Evolutionary conservation across 2,888 invertebrate species (phyloP).

Genomic region (Galerucella calmariensis): DNA sequence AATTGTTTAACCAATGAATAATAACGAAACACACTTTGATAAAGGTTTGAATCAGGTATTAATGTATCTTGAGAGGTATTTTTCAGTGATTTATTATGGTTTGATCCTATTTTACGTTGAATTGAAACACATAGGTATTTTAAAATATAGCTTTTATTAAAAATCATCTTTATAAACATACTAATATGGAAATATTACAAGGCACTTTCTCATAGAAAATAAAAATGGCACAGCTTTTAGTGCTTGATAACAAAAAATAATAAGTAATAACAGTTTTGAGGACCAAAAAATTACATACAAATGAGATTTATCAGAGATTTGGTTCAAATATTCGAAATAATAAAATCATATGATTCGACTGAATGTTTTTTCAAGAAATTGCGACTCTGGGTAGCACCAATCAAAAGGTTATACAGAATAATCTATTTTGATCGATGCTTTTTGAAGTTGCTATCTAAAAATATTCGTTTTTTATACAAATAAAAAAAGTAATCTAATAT

Average conservation of each 20-base stretch:
- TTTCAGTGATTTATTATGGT: too few relatives aligned
- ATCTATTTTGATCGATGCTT: neutral
- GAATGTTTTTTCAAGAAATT: neutral
- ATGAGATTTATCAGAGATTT: slow-evolving; percentile 54
- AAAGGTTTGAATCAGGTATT: too few relatives aligned
- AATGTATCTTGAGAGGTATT: too few relatives aligned
- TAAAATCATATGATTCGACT: slow-evolving; percentile 48
- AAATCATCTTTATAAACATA: slow-evolving; percentile 59
- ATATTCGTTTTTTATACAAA: slow-evolving; percentile 41
- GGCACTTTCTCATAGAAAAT: slow-evolving; percentile 56
- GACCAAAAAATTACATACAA: slow-evolving; percentile 51
- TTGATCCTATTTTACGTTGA: too few relatives aligned
- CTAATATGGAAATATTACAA: slow-evolving; percentile 57
- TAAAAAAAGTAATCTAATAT: slow-evolving; percentile 45
- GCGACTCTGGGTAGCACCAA: slow-evolving; percentile 11
- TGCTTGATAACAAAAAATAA: slow-evolving; percentile 54
- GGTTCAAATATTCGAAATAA: slow-evolving; percentile 44
- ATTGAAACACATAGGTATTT: slow-evolving; percentile 14
- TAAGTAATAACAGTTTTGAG: slow-evolving; percentile 41
- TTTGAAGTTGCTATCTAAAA: neutral
- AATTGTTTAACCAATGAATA: too few relatives aligned
- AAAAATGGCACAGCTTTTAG: slow-evolving; percentile 59
- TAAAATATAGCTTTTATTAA: slow-evolving; percentile 56
- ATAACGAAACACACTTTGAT: too few relatives aligned
- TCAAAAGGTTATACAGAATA: neutral